phyloP scores from a whole-genome alignment of 2,797 vertebrate genomes.

The Bradypus variegatus region DNA sequence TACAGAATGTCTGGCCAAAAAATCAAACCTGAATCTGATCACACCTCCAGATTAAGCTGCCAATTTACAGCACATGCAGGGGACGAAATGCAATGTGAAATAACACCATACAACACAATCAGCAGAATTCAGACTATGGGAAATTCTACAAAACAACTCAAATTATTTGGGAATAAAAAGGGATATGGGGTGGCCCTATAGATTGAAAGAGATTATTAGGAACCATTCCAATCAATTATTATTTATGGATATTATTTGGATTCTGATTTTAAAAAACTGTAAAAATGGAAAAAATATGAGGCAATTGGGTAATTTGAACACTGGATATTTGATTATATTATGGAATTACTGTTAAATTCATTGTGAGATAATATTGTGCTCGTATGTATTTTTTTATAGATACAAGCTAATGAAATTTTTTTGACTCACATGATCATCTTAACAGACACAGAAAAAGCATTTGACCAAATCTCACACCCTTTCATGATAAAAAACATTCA shows the following conservation, averaged over 20 bases:
- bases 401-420: no score
- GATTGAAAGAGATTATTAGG: rapidly evolving
- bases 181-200: background rate
- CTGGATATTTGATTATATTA: background rate
- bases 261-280: background rate
- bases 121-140: background rate
- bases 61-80: background rate
- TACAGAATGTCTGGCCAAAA: background rate
- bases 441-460: no score
- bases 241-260: background rate
- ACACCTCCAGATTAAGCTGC: no score
- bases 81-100: background rate
- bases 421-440: no score
- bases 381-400: background rate
- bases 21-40: no score
- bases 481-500: no score
- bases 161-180: no score
- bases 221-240: no score
- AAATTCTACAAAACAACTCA: background rate
- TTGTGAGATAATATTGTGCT: no score
- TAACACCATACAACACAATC: no score
- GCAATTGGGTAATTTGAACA: no score
- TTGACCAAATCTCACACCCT: no score
- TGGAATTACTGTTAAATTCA: background rate
- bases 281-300: background rate